phyloP scores from a whole-genome alignment of 2,888 invertebrate genomes.

The Adineta ricciae region DNA sequence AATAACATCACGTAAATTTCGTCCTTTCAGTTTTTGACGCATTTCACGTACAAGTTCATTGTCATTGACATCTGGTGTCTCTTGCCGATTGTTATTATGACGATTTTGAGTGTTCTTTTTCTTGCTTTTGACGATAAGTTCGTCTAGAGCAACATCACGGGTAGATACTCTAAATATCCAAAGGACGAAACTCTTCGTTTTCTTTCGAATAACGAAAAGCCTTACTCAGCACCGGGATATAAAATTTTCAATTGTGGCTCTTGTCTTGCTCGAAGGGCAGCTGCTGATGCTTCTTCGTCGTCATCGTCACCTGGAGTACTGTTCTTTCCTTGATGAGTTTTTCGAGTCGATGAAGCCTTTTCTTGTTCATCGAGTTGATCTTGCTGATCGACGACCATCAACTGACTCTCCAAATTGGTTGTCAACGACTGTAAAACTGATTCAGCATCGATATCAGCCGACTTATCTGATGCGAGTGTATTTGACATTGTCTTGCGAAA shows the following conservation, averaged over 20 bases:
- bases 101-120: background rate
- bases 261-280: background rate
- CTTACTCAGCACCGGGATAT: background rate
- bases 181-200: too few relatives aligned
- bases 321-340: background rate
- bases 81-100: background rate
- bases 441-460: background rate
- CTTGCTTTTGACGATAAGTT: background rate
- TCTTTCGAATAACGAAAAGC: too few relatives aligned
- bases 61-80: background rate
- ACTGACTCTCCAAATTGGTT: background rate
- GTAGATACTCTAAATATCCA: background rate
- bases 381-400: background rate
- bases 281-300: background rate
- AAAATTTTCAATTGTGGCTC: background rate
- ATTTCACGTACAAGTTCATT: background rate
- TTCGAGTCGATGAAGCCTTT: background rate
- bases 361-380: background rate
- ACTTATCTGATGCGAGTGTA: background rate
- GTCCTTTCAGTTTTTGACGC: background rate
- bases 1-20: background rate
- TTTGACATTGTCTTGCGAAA: background rate
- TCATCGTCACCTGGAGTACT: background rate
- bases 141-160: background rate
- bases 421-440: background rate